Base-by-base conservation (phyloP, 2,888 invertebrate species). In the Hemicrepidius hirtus region DNA sequence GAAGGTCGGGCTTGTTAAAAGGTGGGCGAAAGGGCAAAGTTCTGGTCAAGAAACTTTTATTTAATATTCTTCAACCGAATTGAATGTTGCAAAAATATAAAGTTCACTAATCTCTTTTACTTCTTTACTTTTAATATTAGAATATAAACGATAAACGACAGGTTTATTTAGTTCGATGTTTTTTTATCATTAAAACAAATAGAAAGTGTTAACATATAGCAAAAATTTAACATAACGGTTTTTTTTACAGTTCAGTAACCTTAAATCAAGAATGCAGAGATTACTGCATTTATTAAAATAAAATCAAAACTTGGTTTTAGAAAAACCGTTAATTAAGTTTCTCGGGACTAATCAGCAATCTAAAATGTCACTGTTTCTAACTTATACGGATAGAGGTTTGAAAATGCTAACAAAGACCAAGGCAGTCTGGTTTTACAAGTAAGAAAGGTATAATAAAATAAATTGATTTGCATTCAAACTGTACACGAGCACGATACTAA, bases 361-460 rank as follows among this genome's bases (percentile, higher is more conserved):
- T 18, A 46, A 18, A 46, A 46, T 46, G 18, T 20, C 46, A 46
- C 18, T 46, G 18, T 46, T 46, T 46, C 46, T 16, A 20, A 40
- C 53, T 65, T 53, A 53, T 40, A 40, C 20, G 65, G 53, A 53
- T 21, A 65, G 32, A 40, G 21, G 50, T 40, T 53, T 53, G 20
- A 53, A 67, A 59, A 50, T 57, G 35, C 41, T 21, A 57, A 46
- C 50, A 63, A 62, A 68, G 60, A 68, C 60, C 68, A 68, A 68
- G 68, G 68, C 21, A 62, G 68, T 62, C 68, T 28, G 62, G 68
- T 68, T 68, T 62, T 50, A 46, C 46, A 18, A 46, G 18, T 46
- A 46, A 20, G 46, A 46, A 46, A 46, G 46, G 9, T 46, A 46
- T 46, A 18, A 32, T 32, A 32, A 32, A 32, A 32, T 32, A 18